Conservation (phyloP, 1,140 invertebrate genomes). For the Cherax quadricarinatus region DNA sequence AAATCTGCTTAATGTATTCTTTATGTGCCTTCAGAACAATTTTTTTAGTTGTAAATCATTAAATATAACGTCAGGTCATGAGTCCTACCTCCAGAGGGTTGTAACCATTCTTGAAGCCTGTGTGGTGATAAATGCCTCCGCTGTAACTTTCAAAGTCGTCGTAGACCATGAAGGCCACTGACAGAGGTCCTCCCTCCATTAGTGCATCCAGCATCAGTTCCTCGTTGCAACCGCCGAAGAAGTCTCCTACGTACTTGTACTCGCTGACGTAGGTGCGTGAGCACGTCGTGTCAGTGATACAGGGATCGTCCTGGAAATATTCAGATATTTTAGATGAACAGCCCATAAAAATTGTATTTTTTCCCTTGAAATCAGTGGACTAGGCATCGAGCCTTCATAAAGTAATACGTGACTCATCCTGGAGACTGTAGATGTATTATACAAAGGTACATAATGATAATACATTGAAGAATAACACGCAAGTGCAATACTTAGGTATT, state of each 20-base stretch:
- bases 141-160: slow-evolving; percentile 77
- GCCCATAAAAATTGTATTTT: too few relatives aligned
- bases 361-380: too few relatives aligned
- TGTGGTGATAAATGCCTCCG: slow-evolving; percentile 77
- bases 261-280: slow-evolving; percentile 43
- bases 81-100: slow-evolving; percentile 75
- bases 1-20: too few relatives aligned
- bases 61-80: too few relatives aligned
- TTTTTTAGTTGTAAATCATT: too few relatives aligned
- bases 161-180: slow-evolving; percentile 79
- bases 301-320: slow-evolving; percentile 77
- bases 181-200: slow-evolving; percentile 79
- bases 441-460: too few relatives aligned
- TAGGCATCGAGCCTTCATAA: too few relatives aligned
- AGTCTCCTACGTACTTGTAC: slow-evolving; percentile 72
- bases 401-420: too few relatives aligned
- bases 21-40: too few relatives aligned
- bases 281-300: slow-evolving; percentile 73
- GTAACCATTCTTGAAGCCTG: slow-evolving; percentile 75
- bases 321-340: not conserved
- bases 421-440: too few relatives aligned
- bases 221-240: slow-evolving; percentile 79
- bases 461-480: too few relatives aligned
- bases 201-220: slow-evolving; percentile 78
- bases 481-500: too few relatives aligned